Evolutionary conservation across 2,888 invertebrate genomes (phyloP), one percentile per base, ranked within the genome.

Genomic region (Pterostichus madidus): DNA sequence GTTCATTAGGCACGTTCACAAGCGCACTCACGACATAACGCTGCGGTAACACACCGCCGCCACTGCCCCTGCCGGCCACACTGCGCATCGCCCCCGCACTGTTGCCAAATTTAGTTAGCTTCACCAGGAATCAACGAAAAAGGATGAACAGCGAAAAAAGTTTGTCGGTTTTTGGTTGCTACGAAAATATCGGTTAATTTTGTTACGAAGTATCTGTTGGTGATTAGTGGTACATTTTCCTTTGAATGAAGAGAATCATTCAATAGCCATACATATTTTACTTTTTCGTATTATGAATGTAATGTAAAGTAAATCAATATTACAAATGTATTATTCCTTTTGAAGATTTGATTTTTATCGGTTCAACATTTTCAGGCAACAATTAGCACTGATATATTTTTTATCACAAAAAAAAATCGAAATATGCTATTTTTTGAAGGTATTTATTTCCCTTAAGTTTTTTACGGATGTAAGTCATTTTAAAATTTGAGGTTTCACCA

Each of bases 1-100:
- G 77, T 77, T 77, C 77, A 77, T 77, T 77, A 77, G 77, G 77
- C 77, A 77, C 77, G 77, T 77, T 53, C 77, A 59, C 76, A 39
- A 39, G 77, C 77, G 56, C 59, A 77, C 77, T 56, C 53, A 59
- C 59, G 77, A 77, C 52, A 52, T 52, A 53, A 53, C 76, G 76
- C 53, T 52, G 76, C 56, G 56, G 76, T 56, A 76, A 56, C 77
- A 76, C 76, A 56, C 52, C 49, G 49, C 49, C 75, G 52, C 39
- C 5, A 39, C 39, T 8, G 31, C 46, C 49, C 17, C 6, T 7
- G 13, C 49, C 75, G 52, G 49, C 52, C 76, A 56, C 56, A 77
- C 53, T 77, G 76, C 76, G 53, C 75, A 32, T n/a, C n/a, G n/a
- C 76, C 53, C 76, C n/a, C 52, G 13, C 53, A 75, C 31, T 13